phyloP scores from a whole-genome alignment of 2,888 invertebrate genomes.

The Nomada hirtipes region DNA sequence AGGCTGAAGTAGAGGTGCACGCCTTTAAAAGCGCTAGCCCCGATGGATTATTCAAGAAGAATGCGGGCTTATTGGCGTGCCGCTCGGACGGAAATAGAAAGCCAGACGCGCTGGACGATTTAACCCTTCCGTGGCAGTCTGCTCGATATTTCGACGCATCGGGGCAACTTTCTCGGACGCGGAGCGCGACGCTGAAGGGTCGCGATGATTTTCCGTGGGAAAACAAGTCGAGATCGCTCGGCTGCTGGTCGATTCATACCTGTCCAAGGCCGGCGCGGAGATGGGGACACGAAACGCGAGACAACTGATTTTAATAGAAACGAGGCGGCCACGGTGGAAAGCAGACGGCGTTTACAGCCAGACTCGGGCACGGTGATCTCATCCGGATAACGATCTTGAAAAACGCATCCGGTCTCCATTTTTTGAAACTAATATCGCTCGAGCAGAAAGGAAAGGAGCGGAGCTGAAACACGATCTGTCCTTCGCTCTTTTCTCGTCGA shows the following conservation, averaged over 20 bases:
- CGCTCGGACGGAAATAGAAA: constrained; percentile 40
- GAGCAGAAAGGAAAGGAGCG: not conserved
- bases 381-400: constrained; percentile 58
- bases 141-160: not conserved
- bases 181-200: not conserved
- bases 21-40: constrained; percentile 32
- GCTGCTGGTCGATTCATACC: constrained; percentile 40
- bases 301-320: constrained; percentile 55
- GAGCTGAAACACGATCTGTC: too few relatives aligned
- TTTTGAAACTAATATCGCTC: constrained; percentile 39
- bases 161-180: too few relatives aligned
- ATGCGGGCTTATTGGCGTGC: constrained; percentile 22
- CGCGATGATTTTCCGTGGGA: constrained; percentile 14
- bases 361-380: constrained; percentile 32
- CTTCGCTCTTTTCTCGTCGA: not conserved
- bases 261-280: constrained; percentile 25
- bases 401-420: constrained; percentile 57
- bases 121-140: not conserved
- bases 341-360: constrained; percentile 21
- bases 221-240: not conserved
- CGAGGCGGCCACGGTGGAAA: constrained; percentile 35
- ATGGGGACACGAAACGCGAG: constrained; percentile 52
- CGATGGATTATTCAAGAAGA: constrained; percentile 52
- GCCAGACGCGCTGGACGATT: not conserved
- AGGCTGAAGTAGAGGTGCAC: constrained; percentile 16